These are phyloP conservation scores for Drosophila maculinotata DNA, from an alignment of 2,888 invertebrate species.

Conservation along the genomic window DNA sequence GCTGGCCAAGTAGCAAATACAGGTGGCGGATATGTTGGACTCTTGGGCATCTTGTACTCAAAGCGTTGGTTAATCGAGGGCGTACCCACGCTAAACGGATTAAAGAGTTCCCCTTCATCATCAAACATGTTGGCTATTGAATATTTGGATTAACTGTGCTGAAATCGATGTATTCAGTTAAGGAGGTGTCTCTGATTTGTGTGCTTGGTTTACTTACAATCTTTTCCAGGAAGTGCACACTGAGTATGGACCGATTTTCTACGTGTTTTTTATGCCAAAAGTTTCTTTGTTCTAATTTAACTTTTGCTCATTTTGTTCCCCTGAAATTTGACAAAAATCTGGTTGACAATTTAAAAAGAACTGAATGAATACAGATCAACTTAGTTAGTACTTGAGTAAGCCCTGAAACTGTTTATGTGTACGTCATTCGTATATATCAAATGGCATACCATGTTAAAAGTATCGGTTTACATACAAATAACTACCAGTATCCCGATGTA, in stretches of 20 bases:
- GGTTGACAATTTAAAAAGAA: constrained; percentile 18
- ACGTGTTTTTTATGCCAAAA: constrained; percentile 10
- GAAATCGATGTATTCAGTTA: background rate
- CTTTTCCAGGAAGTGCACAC: background rate
- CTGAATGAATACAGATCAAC: background rate
- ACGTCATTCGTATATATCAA: no score
- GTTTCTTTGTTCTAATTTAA: background rate
- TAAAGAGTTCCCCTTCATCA: constrained; percentile 40
- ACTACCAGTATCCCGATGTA: no score
- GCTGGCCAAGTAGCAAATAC: constrained; percentile 41
- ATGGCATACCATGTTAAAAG: constrained; percentile 9
- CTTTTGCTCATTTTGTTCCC: constrained; percentile 20
- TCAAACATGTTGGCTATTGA: constrained; percentile 45
- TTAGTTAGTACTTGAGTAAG: background rate
- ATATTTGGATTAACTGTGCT: background rate
- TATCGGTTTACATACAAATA: no score
- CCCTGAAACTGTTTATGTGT: no score
- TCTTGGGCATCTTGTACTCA: constrained; percentile 43
- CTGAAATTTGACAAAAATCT: constrained; percentile 11
- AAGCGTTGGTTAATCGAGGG: constrained; percentile 6
- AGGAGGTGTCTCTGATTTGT: background rate
- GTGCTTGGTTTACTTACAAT: background rate
- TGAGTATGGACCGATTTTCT: background rate
- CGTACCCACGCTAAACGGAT: constrained; percentile 60
- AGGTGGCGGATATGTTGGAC: constrained; percentile 57